Evolutionary conservation across 2,797 vertebrate species (phyloP).

Genomic region (Bucorvus abyssinicus): DNA sequence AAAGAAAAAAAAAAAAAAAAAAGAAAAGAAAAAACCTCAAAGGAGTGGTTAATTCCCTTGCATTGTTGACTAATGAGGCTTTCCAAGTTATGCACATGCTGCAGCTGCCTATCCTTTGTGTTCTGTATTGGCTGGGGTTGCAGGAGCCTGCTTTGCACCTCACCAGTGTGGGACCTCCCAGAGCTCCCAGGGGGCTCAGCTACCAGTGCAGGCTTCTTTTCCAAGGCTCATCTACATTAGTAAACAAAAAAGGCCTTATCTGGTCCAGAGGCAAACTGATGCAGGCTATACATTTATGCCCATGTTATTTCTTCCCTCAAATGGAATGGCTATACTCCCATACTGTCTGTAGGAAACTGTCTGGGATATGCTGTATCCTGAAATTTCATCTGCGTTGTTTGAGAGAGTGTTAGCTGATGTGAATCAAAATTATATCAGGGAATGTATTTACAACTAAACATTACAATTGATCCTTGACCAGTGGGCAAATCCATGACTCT

Average conservation of each 20-base stretch:
- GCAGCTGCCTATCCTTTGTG: slow-evolving; percentile 15
- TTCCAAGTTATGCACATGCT: background rate
- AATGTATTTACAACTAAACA: background rate
- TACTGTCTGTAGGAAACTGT: background rate
- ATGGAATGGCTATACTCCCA: background rate
- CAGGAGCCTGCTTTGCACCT: background rate
- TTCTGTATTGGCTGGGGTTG: background rate
- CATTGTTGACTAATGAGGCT: slow-evolving; percentile 2
- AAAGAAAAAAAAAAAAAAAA: background rate
- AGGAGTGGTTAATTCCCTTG: background rate
- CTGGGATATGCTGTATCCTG: background rate
- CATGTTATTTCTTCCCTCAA: background rate
- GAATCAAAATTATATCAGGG: background rate
- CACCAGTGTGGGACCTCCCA: background rate
- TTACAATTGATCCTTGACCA: background rate
- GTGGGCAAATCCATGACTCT: background rate
- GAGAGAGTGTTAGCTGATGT: background rate
- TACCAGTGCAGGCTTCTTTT: background rate
- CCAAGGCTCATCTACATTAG: background rate
- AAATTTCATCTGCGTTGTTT: background rate
- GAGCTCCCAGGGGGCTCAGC: background rate
- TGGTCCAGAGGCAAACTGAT: background rate
- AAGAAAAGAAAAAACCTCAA: background rate
- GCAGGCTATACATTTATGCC: background rate
- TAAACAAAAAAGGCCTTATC: background rate